Base-by-base conservation (phyloP, 2,888 invertebrate genomes). In the Mongoloraphidia duomilia region DNA sequence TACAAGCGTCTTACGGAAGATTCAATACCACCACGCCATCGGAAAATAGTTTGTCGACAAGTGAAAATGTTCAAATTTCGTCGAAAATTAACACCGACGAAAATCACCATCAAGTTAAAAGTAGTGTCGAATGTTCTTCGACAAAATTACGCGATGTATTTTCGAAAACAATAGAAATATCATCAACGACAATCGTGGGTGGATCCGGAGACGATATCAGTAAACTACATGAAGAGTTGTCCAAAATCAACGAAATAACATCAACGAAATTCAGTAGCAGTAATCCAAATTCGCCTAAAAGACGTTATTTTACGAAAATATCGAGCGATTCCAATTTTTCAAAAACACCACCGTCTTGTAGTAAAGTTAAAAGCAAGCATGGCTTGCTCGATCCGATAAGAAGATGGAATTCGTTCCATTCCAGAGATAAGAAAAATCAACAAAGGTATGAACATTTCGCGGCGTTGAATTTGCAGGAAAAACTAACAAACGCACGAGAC, bases 391-490 rank as follows among this genome's bases (percentile, higher is more conserved):
- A 46, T 37, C 46, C 51, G 38, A 50, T 50, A 44, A 47, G 54
- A 38, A 54, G 56, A 45, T 56, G 58, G 54, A 54, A 57, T 52
- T 55, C 56, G 44, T 56, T 57, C 47, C 56, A 56, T 54, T 50
- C 56, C 11, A 53, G 54, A 17, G 54, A 54, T 36, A 54, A 55
- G 33, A 56, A 57, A 56, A 46, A 46, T 38, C 36, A 34, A 12
- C 14, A 42, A 17, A 26, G 26, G 6, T 26, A 5, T 26, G 26
- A 26, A 26, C 42, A 42, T 17, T 33, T 17, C 14, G 14, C 46
- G 11, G 38, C 38, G 14, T 26, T 37, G 14, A 46, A 14, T 33
- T 46, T 46, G 14, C 46, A 46, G n/a, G 14, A 37, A n/a, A 46
- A 46, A 37, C 17, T 46, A 8, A n/a, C 37, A 17, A 46, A 17